A percentile compares a stretch with the other conserved stretches of the same genome.
phyloP scores from a whole-genome alignment of 2,888 invertebrate species.

The Nemotelus pantherinus region DNA sequence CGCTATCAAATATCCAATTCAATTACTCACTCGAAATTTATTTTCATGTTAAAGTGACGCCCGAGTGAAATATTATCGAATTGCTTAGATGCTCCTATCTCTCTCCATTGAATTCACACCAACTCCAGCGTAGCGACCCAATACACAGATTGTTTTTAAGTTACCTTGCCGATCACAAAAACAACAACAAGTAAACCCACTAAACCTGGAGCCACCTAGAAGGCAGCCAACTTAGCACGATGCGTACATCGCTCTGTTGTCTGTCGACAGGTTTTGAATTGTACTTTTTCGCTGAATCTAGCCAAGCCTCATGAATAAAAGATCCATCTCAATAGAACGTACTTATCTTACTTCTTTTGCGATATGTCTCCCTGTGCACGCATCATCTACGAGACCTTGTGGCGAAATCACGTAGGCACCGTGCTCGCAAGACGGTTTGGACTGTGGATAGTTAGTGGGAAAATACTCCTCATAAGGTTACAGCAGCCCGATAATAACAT shows the following conservation, averaged over 20 bases:
- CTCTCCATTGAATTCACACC: not conserved
- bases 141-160: no score
- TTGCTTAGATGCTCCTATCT: conserved; percentile 29
- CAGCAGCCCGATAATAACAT: not conserved
- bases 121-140: not conserved
- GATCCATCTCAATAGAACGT: conserved; percentile 13
- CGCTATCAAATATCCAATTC: not conserved
- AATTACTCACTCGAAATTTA: conserved; percentile 21
- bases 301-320: conserved; percentile 20
- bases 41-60: conserved; percentile 30
- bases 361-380: not conserved
- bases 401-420: not conserved
- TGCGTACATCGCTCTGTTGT: no score
- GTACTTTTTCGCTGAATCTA: not conserved
- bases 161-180: not conserved
- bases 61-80: conserved; percentile 38
- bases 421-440: not conserved
- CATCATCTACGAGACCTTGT: not conserved
- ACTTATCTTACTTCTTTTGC: conserved; percentile 16
- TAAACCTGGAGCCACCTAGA: not conserved
- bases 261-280: no score
- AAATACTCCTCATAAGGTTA: not conserved
- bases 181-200: not conserved
- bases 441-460: not conserved
- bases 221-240: not conserved